A percentile compares a stretch with the other conserved stretches of the same genome.
Conservation (phyloP, 2,113 vertebrate species). For the Raja brachyura region DNA sequence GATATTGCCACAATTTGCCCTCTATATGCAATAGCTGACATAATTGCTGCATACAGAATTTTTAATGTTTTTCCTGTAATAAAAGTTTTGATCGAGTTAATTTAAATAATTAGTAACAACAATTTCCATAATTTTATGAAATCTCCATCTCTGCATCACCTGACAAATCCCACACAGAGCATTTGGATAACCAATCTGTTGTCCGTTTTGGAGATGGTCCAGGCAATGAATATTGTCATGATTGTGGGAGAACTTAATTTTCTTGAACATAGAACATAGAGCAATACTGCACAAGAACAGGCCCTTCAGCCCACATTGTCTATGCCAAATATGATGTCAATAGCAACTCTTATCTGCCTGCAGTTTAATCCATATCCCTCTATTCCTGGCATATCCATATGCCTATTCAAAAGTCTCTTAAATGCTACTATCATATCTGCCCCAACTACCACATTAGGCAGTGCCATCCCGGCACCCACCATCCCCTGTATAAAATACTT, state of each 20-base stretch:
- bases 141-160: neutral
- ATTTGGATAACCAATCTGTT: neutral
- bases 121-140: neutral
- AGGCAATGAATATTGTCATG: neutral
- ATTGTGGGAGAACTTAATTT: neutral
- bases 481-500: too few relatives aligned
- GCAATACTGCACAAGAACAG: too few relatives aligned
- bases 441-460: too few relatives aligned
- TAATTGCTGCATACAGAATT: neutral
- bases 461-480: too few relatives aligned
- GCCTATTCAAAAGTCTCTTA: too few relatives aligned
- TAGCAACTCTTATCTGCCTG: too few relatives aligned
- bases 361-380: too few relatives aligned
- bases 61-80: neutral
- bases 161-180: neutral
- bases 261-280: too few relatives aligned
- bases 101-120: neutral
- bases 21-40: neutral
- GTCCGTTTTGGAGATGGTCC: neutral
- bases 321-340: too few relatives aligned
- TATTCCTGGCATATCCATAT: too few relatives aligned
- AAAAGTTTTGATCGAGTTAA: neutral
- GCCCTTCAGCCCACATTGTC: too few relatives aligned
- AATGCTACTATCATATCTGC: too few relatives aligned
- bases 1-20: neutral